Base-by-base conservation (phyloP, 2,888 invertebrate genomes). In the Drosophila maculinotata region DNA sequence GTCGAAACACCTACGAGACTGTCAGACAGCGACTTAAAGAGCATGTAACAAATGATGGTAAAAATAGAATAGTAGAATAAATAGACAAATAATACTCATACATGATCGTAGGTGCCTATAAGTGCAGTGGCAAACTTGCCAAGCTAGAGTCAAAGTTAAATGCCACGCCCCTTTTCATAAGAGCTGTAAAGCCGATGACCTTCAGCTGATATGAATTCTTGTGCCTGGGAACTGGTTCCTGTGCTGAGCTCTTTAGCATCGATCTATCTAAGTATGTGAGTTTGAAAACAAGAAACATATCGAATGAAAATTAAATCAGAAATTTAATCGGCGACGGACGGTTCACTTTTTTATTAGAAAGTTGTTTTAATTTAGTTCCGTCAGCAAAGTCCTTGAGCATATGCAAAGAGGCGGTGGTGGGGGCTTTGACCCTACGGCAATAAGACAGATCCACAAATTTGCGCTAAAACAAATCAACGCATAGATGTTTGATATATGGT, bases 361-460 rank as follows among this genome's bases (percentile, higher is more conserved):
- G 83, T 87, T 84, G 82, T 82, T 82, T 87, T 79, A 69, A 81
- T 69, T 82, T 60, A 82, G 87, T 82, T 82, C 81, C 87, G 85
- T 84, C 78, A 81, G 35, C 66, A 36, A 30, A 63, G 87, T 87
- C 81, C 81, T 82, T 82, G 81, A 58, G 60, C 59, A 42, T 56
- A 57, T 47, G 39, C 63, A 69, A 66, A 73, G 66, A 51, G 58
- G 5, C 38, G 44, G 14, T 31, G 26, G 35, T 45, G 59, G 68
- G 80, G 74, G 84, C 80, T 74, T 83, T 83, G 84, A 84, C 84
- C 80, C 64, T 66, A 47, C 47, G 31, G 51, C 38, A 20, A 59
- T 45, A 64, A 56, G 47, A 39, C 56, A 49, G 51, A 39, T 38
- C 69, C 15, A 35, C 28, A 62, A 52, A 69, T 48, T 12, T 26